phyloP scores from a whole-genome alignment of 2,113 vertebrate genomes.

The Sturnus vulgaris region DNA sequence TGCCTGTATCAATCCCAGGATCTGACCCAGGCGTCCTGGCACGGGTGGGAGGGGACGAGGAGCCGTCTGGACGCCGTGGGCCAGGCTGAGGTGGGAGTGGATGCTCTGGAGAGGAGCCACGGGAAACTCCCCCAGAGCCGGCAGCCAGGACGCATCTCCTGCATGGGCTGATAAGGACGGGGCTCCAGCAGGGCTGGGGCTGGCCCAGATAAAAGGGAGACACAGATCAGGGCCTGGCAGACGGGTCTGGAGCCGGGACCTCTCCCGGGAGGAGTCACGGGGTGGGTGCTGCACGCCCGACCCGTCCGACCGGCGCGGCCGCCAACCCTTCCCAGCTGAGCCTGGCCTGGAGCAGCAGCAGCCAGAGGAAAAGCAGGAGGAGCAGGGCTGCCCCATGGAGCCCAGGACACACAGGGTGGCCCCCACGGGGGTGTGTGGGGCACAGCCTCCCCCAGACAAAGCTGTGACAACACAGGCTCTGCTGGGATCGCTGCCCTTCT shows the following conservation, averaged over 20 bases:
- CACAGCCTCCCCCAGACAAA: fast-evolving
- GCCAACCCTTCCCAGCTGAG: background rate
- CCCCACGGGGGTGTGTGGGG: fast-evolving
- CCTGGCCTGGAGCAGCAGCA: background rate
- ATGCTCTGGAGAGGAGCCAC: background rate
- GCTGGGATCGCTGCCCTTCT: fast-evolving
- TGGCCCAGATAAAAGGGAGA: background rate
- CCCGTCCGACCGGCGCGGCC: constrained; percentile 30
- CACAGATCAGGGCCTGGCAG: background rate
- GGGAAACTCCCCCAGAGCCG: fast-evolving
- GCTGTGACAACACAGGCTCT: fast-evolving
- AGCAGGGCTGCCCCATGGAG: fast-evolving
- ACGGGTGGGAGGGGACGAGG: background rate
- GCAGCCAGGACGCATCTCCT: background rate
- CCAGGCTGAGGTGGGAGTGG: fast-evolving
- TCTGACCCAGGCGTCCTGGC: fast-evolving
- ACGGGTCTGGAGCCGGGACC: background rate
- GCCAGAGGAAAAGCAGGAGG: background rate
- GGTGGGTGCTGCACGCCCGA: background rate
- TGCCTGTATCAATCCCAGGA: fast-evolving
- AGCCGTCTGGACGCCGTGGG: fast-evolving
- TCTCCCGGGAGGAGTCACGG: background rate
- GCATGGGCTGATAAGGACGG: background rate
- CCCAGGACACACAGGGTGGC: background rate
- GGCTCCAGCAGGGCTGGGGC: background rate